These are phyloP conservation scores for Columbina picui DNA, from an alignment of 2,113 vertebrate genomes.

Conservation along the genomic window DNA sequence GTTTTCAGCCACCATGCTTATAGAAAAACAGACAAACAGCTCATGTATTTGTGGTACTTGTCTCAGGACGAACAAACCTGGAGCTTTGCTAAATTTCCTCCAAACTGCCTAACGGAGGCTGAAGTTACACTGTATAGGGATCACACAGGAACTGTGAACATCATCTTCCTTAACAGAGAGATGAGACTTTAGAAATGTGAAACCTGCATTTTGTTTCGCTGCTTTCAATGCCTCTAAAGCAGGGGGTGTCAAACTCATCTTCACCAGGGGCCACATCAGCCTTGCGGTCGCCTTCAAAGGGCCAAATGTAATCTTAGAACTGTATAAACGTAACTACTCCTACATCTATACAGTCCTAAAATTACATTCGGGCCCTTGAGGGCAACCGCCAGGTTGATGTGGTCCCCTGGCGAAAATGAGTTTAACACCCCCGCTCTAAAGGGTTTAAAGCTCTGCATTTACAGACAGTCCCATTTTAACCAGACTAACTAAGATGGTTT, in stretches of 20 bases:
- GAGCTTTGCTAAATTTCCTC: neutral
- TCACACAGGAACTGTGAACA: neutral
- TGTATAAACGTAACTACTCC: too few relatives aligned
- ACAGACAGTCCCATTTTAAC: neutral
- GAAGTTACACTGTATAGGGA: neutral
- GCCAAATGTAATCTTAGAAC: too few relatives aligned
- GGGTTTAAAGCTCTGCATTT: neutral
- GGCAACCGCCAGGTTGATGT: too few relatives aligned
- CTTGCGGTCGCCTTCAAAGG: too few relatives aligned
- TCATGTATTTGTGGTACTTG: neutral
- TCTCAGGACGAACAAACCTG: neutral
- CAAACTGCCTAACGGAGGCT: neutral
- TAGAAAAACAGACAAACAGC: neutral
- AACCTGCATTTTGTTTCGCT: neutral
- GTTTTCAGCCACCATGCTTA: neutral
- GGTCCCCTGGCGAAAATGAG: too few relatives aligned
- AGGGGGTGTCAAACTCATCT: too few relatives aligned
- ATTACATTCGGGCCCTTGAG: too few relatives aligned
- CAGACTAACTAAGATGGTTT: neutral
- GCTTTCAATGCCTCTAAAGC: neutral
- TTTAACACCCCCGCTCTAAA: neutral
- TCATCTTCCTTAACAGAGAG: neutral
- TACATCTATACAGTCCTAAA: too few relatives aligned
- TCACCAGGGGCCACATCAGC: too few relatives aligned
- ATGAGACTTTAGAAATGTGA: neutral